Base-by-base conservation (phyloP, 2,113 vertebrate species). In the Balaenoptera acutorostrata region DNA sequence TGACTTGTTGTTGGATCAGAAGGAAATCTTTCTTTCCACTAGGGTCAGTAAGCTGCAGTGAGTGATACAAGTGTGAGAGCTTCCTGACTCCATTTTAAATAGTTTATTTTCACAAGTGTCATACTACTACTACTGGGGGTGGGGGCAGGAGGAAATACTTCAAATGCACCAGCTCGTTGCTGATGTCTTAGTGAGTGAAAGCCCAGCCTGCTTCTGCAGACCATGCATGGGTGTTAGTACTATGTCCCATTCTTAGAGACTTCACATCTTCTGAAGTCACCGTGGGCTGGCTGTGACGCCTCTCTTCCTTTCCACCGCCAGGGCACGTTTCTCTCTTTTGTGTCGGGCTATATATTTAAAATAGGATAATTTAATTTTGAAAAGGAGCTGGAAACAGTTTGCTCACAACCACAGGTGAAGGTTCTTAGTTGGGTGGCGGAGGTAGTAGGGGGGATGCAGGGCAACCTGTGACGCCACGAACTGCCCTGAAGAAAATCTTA, bases 141-240 rank as follows among this genome's bases (percentile, higher is more conserved):
- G 12, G 8, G 12, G 72, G 49, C 12, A 57, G 12, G 55, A 44
- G 8, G 33, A 63, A 61, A 21, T 23, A 68, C 3, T 52, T 46
- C 29, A 49, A 27, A 7, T 49, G 20, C 25, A 52, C 18, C 21
- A 83, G 12, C 4, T 46, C 36, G 13, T 11, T 15, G 31, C 33
- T 80, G 9, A 31, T 20, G 36, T 75, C 69, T 20, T 36, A 64
- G 17, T 14, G 63, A 33, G 8, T 17, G 15, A 27, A 69, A 36
- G 25, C 9, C 25, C 11, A 44, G 39, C 13, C 27, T 57, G 23
- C 2, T 36, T 20, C 15, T 59, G 9, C 11, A 21, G 15, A 23
- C 12, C 15, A 4, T 11, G 12, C 13, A 1, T 44, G 13, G 2
- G 17, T 6, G 1, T 39, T 25, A 4, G 23, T 18, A 44, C 18